Percentiles rank a stretch among this genome's conserved stretches.
Evolutionary conservation across 1,140 invertebrate species (phyloP).

Genomic region (Lucilia sericata): DNA sequence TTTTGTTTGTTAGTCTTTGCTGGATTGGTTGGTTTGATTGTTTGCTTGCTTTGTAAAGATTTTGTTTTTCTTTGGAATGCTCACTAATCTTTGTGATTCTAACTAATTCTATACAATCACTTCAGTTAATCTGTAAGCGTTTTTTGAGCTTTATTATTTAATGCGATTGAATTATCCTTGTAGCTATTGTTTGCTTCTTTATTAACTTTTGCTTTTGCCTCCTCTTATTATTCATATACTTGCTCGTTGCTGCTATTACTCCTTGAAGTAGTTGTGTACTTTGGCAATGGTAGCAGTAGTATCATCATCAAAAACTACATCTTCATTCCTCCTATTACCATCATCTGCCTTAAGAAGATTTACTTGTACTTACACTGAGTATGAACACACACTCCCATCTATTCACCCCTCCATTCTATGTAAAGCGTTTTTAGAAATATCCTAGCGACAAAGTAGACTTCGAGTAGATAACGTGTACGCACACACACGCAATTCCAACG

Average conservation of each 20-base stretch:
- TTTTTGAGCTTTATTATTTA: slow-evolving; percentile 40
- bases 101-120: slow-evolving; percentile 36
- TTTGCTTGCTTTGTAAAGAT: not conserved
- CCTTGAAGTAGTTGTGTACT: not conserved
- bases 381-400: not conserved
- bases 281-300: not conserved
- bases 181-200: slow-evolving; percentile 36
- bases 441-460: slow-evolving; percentile 31
- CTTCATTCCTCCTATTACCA: not conserved
- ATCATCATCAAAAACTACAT: not conserved
- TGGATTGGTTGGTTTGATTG: not conserved
- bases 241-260: not conserved
- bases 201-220: slow-evolving; percentile 33
- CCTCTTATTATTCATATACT: not conserved
- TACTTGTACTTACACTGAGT: not conserved
- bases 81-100: slow-evolving; percentile 32
- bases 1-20: not conserved
- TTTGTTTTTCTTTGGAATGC: slow-evolving; percentile 24
- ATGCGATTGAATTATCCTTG: slow-evolving; percentile 38
- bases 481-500: not conserved
- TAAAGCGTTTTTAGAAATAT: not conserved
- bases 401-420: not conserved
- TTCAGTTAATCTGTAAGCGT: slow-evolving; percentile 40
- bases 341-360: slow-evolving; percentile 32
- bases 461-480: not conserved